Evolutionary conservation across 1,140 invertebrate species (phyloP).

Genomic region (Chrysomallon squamiferum): DNA sequence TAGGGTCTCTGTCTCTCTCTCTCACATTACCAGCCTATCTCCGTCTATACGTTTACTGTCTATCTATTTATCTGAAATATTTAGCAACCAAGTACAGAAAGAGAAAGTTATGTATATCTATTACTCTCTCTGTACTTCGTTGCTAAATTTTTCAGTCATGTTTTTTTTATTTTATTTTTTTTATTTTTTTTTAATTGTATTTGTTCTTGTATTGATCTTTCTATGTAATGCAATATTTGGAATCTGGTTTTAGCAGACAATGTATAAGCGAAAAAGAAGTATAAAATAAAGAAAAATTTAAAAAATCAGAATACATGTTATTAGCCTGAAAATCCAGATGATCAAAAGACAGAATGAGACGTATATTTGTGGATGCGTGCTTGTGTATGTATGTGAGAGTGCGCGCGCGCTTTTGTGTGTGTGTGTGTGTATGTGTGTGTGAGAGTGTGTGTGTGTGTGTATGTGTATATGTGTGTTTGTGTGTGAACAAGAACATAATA

Average conservation of each 20-base stretch:
- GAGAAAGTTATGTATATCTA: not conserved
- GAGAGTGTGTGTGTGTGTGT: not conserved
- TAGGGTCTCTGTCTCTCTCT: not conserved
- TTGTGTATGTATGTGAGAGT: not conserved
- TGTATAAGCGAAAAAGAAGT: too few species aligned
- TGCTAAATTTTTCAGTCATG: not conserved
- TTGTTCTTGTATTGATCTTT: not conserved
- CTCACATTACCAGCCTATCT: not conserved
- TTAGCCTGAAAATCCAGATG: not conserved
- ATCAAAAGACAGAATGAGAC: not conserved
- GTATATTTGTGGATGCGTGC: not conserved
- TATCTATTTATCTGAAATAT: not conserved
- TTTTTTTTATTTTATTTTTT: not conserved
- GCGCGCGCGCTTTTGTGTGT: not conserved
- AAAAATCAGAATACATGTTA: too few species aligned
- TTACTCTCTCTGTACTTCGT: not conserved
- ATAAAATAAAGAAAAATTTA: too few species aligned
- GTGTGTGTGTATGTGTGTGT: not conserved
- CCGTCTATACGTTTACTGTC: not conserved
- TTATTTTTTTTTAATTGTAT: not conserved
- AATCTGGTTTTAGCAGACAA: not conserved
- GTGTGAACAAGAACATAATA: not conserved
- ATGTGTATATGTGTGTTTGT: not conserved
- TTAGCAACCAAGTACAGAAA: not conserved
- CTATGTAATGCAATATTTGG: not conserved